Conservation (phyloP, 2,797 vertebrate species). For the Diplodus puntazzo region DNA sequence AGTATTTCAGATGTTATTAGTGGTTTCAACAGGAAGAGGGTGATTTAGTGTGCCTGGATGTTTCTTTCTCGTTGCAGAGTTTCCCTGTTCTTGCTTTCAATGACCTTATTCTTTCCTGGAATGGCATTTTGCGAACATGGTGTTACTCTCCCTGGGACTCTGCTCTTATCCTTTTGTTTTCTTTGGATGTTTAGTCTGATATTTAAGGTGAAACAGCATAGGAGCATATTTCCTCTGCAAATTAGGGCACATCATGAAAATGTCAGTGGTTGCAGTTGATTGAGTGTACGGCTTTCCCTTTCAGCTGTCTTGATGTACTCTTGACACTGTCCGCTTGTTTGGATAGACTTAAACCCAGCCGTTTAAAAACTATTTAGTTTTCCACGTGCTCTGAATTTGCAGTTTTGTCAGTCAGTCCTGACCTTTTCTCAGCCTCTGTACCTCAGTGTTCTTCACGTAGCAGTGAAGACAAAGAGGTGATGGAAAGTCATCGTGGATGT, state of each 20-base stretch:
- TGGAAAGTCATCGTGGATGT: conserved; percentile 48
- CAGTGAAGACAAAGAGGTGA: conserved; percentile 51
- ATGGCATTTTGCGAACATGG: conserved; percentile 30
- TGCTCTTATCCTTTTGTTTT: conserved; percentile 65
- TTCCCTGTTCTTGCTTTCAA: conserved; percentile 28
- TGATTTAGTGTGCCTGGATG: conserved; percentile 44
- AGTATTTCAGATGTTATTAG: conserved; percentile 50
- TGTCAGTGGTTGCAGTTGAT: conserved; percentile 71
- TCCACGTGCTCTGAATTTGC: conserved; percentile 29
- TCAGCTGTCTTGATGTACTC: conserved; percentile 51
- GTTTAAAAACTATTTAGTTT: conserved; percentile 51
- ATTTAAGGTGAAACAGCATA: conserved; percentile 49
- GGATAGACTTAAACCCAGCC: conserved; percentile 39
- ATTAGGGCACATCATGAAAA: conserved; percentile 66
- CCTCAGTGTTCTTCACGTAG: conserved; percentile 30
- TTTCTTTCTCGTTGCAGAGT: conserved; percentile 26
- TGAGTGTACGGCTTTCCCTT: conserved; percentile 54
- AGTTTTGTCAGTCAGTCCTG: conserved; percentile 36
- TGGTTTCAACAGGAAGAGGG: conserved; percentile 62
- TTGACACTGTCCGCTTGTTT: conserved; percentile 48
- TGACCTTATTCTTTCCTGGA: conserved; percentile 48
- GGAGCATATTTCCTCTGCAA: conserved; percentile 61
- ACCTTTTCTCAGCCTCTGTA: conserved; percentile 31
- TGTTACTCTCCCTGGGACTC: conserved; percentile 52
- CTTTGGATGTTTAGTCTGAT: conserved; percentile 66